Percentiles rank a stretch among this genome's conserved stretches.
Evolutionary conservation across 1,140 invertebrate genomes (phyloP).

Genomic region (Aphaenogaster floridana): DNA sequence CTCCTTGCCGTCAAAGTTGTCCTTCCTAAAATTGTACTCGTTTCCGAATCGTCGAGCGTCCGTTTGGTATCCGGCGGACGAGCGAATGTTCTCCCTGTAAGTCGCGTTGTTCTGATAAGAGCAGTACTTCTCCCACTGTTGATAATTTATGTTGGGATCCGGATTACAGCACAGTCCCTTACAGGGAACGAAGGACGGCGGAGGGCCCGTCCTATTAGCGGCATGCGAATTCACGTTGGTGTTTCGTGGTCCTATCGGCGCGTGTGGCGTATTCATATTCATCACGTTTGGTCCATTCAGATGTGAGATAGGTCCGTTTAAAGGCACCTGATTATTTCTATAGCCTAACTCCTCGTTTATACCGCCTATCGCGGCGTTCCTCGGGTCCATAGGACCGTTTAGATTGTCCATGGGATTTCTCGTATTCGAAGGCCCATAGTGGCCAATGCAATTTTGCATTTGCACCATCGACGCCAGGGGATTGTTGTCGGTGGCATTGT

Average conservation of each 20-base stretch:
- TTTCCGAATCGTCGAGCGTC: slow-evolving; percentile 78
- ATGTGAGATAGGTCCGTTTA: slow-evolving; percentile 73
- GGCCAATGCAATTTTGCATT: slow-evolving; percentile 73
- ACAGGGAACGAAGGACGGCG: slow-evolving; percentile 77
- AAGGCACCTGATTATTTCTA: slow-evolving; percentile 77
- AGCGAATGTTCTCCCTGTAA: slow-evolving; percentile 82
- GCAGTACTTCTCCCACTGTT: slow-evolving; percentile 82
- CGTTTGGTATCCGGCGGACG: slow-evolving; percentile 67
- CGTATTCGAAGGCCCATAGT: slow-evolving; percentile 66
- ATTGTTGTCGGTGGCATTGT: slow-evolving; percentile 59
- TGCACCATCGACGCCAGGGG: slow-evolving; percentile 71
- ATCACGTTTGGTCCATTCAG: slow-evolving; percentile 68
- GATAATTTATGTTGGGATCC: slow-evolving; percentile 79
- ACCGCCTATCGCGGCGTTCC: slow-evolving; percentile 61
- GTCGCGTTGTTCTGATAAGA: slow-evolving; percentile 78
- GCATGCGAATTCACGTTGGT: slow-evolving; percentile 70
- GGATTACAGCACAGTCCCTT: slow-evolving; percentile 83
- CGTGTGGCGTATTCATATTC: slow-evolving; percentile 58
- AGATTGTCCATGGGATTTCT: slow-evolving; percentile 72
- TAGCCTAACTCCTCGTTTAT: slow-evolving; percentile 79
- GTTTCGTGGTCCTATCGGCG: slow-evolving; percentile 64
- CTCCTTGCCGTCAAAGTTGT: slow-evolving; percentile 78
- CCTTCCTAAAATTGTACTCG: slow-evolving; percentile 81
- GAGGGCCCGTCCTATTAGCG: slow-evolving; percentile 70
- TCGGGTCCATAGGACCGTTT: slow-evolving; percentile 71